Percentiles rank a stretch among this genome's conserved stretches.
Evolutionary conservation across 2,797 vertebrate genomes (phyloP).

Genomic region (Melopsittacus undulatus): DNA sequence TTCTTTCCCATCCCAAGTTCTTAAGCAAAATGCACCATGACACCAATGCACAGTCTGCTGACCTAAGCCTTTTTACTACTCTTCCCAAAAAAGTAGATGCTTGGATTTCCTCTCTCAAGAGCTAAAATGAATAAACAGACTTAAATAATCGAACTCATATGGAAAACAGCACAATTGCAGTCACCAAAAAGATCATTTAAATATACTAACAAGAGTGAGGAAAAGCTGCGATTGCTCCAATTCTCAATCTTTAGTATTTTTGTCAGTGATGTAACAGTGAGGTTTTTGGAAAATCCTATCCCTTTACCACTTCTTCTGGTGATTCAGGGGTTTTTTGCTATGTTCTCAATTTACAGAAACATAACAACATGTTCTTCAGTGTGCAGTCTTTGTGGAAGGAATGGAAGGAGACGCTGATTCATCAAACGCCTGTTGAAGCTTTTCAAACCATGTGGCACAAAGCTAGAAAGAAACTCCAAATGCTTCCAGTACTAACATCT

Average conservation of each 20-base stretch:
- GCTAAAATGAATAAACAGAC: not conserved
- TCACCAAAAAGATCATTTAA: not conserved
- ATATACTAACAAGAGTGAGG: not conserved
- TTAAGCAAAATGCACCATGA: not conserved
- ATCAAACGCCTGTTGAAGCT: conserved; percentile 19
- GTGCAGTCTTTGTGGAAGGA: conserved; percentile 27
- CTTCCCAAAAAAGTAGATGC: not conserved
- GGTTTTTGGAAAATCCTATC: not conserved
- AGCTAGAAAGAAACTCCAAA: conserved; percentile 36
- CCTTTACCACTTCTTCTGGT: not conserved
- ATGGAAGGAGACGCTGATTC: conserved; percentile 43
- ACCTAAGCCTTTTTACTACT: not conserved
- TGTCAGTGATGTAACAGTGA: not conserved
- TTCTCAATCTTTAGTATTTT: not conserved
- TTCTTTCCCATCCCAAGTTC: conserved; percentile 29
- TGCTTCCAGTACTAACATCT: not conserved
- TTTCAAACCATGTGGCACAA: conserved; percentile 37
- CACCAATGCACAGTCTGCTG: conserved; percentile 22
- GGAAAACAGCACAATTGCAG: not conserved
- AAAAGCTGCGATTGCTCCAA: not conserved
- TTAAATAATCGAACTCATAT: not conserved
- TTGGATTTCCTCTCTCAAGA: conserved; percentile 3
- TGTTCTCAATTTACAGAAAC: conserved; percentile 33
- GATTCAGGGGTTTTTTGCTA: not conserved
- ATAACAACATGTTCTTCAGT: conserved; percentile 40